A percentile compares a stretch with the other conserved stretches of the same genome.
These are phyloP conservation scores for Vombatus ursinus DNA, from an alignment of 2,113 vertebrate species.

Conservation along the genomic window DNA sequence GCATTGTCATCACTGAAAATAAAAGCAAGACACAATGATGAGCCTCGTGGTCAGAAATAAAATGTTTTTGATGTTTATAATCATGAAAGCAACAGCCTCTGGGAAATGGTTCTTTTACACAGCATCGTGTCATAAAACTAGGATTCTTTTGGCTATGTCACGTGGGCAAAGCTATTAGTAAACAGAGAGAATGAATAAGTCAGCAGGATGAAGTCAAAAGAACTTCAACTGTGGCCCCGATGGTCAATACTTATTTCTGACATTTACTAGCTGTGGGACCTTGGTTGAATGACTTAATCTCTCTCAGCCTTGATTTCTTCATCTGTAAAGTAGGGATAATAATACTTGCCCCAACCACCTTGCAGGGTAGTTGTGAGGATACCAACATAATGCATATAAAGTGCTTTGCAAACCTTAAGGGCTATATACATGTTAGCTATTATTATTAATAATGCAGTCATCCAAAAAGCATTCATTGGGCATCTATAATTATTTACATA, in stretches of 20 bases:
- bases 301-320: not conserved
- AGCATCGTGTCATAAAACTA: not conserved
- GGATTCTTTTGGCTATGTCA: not conserved
- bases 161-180: not conserved
- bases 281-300: not conserved
- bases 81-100: not conserved
- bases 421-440: not conserved
- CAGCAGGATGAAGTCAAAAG: not conserved
- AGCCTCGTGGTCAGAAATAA: not conserved
- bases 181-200: not conserved
- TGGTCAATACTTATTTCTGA: not conserved
- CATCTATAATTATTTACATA: not conserved
- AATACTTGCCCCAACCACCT: not conserved
- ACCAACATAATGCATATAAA: not conserved
- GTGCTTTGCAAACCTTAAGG: not conserved
- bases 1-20: slow-evolving; percentile 89
- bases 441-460: not conserved
- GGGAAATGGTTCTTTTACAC: not conserved
- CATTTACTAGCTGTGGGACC: not conserved
- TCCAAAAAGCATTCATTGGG: not conserved
- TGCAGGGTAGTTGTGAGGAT: not conserved
- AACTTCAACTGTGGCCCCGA: not conserved
- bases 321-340: not conserved
- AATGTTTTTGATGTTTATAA: not conserved
- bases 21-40: not conserved